These are phyloP conservation scores for Falcunculus frontatus DNA, from an alignment of 2,113 vertebrate genomes.

Conservation along the genomic window DNA sequence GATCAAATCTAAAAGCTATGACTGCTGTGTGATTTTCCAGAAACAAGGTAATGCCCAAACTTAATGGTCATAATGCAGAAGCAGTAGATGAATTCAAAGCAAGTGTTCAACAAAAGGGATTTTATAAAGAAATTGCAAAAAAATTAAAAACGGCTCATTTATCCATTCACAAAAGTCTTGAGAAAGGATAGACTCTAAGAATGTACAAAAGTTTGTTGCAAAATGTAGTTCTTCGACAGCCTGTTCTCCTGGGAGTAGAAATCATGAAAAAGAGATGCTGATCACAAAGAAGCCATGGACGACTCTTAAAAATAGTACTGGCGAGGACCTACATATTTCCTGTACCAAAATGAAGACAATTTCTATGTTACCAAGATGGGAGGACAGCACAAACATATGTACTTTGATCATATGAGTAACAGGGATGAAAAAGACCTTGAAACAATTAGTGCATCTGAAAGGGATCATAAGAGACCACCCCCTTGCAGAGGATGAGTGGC, in stretches of 20 bases:
- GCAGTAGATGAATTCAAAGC: not conserved
- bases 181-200: not conserved
- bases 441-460: constrained; percentile 7
- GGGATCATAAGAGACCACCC: not conserved
- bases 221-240: not conserved
- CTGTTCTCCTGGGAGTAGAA: not conserved
- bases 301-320: not conserved
- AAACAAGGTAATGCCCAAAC: not conserved
- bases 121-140: not conserved
- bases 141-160: not conserved
- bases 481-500: not conserved
- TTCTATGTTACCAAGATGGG: not conserved
- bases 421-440: not conserved
- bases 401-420: not conserved
- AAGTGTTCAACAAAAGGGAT: not conserved
- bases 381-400: not conserved
- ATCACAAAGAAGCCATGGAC: not conserved
- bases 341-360: not conserved
- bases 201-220: not conserved
- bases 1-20: not conserved
- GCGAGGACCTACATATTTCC: not conserved
- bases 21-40: not conserved
- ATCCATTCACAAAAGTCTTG: not conserved
- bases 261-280: not conserved
- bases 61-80: not conserved